These are phyloP conservation scores for Phoenoteleia sp. DNA, from an alignment of 2,888 invertebrate species.

Conservation along the genomic window DNA sequence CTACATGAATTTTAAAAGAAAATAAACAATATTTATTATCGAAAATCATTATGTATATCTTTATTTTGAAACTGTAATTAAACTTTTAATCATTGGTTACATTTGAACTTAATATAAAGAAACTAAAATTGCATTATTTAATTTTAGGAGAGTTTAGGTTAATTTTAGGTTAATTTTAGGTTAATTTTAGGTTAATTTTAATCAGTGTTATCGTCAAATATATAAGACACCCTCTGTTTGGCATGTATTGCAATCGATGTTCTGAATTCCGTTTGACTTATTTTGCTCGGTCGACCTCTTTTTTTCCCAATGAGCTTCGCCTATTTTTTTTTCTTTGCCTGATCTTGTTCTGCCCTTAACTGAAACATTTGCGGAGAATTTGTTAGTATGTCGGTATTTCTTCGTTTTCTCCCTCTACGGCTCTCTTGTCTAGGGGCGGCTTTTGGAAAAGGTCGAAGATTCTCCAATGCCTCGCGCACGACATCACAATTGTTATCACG, in stretches of 20 bases:
- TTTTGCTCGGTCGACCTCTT: background rate
- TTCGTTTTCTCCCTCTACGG: constrained; percentile 7
- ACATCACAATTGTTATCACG: background rate
- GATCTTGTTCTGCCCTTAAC: background rate
- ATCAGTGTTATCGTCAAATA: no score
- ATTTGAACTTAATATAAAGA: background rate
- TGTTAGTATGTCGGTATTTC: background rate
- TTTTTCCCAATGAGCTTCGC: background rate
- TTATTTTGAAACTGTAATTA: no score
- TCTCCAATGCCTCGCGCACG: background rate
- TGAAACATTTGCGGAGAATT: background rate
- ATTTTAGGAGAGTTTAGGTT: background rate
- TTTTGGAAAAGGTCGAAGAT: constrained; percentile 11
- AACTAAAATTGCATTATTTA: background rate
- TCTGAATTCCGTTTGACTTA: background rate
- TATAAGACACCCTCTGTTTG: no score
- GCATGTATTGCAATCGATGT: background rate
- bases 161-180: background rate
- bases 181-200: no score
- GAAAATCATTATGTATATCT: background rate
- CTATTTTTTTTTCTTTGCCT: background rate
- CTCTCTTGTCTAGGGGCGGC: constrained; percentile 2
- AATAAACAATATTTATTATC: background rate
- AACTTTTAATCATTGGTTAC: background rate
- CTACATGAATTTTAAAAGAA: no score